Evolutionary conservation across 2,113 vertebrate genomes (phyloP), one percentile per base, ranked within the genome.

Genomic region (Reinhardtius hippoglossoides): DNA sequence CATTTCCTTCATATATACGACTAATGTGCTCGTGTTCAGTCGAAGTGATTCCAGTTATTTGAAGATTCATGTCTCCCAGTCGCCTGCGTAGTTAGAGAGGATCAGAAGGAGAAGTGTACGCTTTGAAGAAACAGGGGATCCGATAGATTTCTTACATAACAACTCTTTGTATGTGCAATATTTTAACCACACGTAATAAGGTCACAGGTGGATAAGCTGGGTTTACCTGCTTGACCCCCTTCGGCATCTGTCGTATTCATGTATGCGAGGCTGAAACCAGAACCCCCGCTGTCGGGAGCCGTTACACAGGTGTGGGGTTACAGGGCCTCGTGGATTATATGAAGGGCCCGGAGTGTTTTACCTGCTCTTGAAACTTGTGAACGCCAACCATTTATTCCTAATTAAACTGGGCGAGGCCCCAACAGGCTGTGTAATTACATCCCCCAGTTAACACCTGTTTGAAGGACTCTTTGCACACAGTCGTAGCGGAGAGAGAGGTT

Each of bases 211-310:
- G 67, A 50, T 9, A 21, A 57, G 58, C 56, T 21, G 81, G 27
- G 74, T 78, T 79, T 27, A 80, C 61, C 58, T 56, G 37, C 68
- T 13, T 52, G 79, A 87, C 78, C 67, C 67, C 60, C 76, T 26
- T 31, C 21, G 64, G 37, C 81, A 76, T 76, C 67, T 83, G 23
- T 73, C 78, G 12, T 90, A 80, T 90, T 90, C 50, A 80, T 87
- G 81, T 88, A 66, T 90, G 82, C 82, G 78, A 59, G 80, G 70
- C 75, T 87, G 89, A 89, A 87, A 92, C 73, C 82, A 76, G 86
- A 90, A 50, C 84, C 73, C 73, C 52, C 27, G 3, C 76, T 83
- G 76, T 75, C 62, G 40, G 65, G 62, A 83, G 76, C 86, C 78
- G 78, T 83, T 82, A 79, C 74, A 70, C 81, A 2, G 64, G 84